Conservation (phyloP, 2,888 invertebrate species). For the Rhingia rostrata region DNA sequence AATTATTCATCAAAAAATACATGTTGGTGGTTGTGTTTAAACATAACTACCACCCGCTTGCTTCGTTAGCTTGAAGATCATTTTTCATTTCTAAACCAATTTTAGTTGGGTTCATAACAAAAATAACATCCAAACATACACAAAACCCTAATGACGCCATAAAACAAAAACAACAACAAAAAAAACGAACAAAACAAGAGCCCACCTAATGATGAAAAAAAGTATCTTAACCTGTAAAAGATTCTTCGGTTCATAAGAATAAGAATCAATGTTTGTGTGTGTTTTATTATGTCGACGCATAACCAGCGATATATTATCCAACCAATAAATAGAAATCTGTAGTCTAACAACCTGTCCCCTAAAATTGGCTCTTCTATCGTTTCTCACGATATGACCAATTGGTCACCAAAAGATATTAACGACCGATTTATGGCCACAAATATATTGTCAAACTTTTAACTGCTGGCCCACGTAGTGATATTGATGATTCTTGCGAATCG, state of each 20-base stretch:
- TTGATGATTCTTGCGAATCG: conserved; percentile 12
- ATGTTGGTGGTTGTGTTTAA: conserved; percentile 6
- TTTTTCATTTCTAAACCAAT: conserved; percentile 55
- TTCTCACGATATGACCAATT: conserved; percentile 56
- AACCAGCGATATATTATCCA: conserved; percentile 49
- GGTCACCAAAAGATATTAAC: conserved; percentile 42
- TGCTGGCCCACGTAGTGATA: conserved; percentile 11
- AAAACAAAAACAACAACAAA: conserved; percentile 36
- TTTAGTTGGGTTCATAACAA: conserved; percentile 29
- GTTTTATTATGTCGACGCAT: conserved; percentile 31
- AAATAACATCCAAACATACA: conserved; percentile 1
- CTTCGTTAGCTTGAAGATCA: conserved; percentile 46
- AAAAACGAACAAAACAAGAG: conserved; percentile 18
- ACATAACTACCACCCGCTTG: conserved; percentile 48
- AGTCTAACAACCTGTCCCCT: conserved; percentile 47
- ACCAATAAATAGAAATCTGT: conserved; percentile 36
- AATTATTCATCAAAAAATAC: conserved; percentile 40
- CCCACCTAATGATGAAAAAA: conserved; percentile 45
- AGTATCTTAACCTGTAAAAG: conserved; percentile 33
- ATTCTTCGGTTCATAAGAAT: conserved; percentile 25
- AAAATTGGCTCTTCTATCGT: conserved; percentile 1
- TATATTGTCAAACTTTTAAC: conserved; percentile 40
- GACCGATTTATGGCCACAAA: conserved; percentile 58
- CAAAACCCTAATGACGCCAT: conserved; percentile 46
- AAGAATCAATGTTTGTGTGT: conserved; percentile 34